Percentiles rank a stretch among this genome's conserved stretches.
Conservation (phyloP, 1,140 invertebrate species). For the Drosophila dunni region DNA sequence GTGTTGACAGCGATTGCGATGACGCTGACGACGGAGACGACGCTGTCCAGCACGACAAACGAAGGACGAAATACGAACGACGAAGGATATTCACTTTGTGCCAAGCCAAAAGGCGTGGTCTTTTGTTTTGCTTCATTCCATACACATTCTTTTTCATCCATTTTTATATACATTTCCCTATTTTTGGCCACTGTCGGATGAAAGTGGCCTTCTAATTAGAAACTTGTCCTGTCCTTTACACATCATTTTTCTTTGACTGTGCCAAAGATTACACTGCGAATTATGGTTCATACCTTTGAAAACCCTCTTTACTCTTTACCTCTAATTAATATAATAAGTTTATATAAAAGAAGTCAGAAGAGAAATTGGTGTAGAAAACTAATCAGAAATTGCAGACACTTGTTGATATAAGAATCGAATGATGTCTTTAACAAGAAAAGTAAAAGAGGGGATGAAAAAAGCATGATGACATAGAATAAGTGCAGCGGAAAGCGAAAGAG, state of each 20-base stretch:
- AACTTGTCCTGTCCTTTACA: slow-evolving; percentile 10
- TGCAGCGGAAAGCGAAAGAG: too few relatives aligned
- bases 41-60: slow-evolving; percentile 25
- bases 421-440: too few relatives aligned
- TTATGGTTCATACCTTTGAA: slow-evolving; percentile 9
- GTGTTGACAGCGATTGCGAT: slow-evolving; percentile 39
- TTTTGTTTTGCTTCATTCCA: slow-evolving; percentile 1
- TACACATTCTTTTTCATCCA: neutral
- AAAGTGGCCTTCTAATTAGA: slow-evolving; percentile 36
- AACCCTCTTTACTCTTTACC: neutral
- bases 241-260: slow-evolving; percentile 13
- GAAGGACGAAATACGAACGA: slow-evolving; percentile 1
- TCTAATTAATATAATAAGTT: neutral
- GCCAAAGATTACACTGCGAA: slow-evolving; percentile 4
- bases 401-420: too few relatives aligned
- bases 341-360: neutral
- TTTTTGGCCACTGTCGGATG: neutral
- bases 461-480: too few relatives aligned
- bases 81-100: slow-evolving; percentile 9
- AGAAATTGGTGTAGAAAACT: too few relatives aligned
- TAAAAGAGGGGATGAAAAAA: too few relatives aligned
- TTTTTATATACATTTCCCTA: neutral
- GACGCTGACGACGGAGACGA: slow-evolving; percentile 12
- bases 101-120: slow-evolving; percentile 30
- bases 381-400: too few relatives aligned